These are phyloP conservation scores for Thecocarcelia acutangulata DNA, from an alignment of 2,888 invertebrate genomes.

Conservation along the genomic window DNA sequence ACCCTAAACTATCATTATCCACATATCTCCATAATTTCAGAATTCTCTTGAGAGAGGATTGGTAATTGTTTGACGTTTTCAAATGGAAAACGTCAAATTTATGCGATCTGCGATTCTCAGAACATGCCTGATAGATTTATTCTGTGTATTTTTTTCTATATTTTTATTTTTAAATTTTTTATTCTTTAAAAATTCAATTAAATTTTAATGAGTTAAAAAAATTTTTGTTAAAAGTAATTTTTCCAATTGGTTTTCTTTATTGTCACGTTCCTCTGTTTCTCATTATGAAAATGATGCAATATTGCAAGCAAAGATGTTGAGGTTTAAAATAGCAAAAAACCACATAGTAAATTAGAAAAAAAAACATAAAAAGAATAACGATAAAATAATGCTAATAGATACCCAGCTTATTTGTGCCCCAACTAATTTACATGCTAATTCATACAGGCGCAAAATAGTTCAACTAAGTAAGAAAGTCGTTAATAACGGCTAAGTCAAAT, in stretches of 20 bases:
- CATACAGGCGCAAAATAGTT: slow-evolving; percentile 10
- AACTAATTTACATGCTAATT: slow-evolving; percentile 10
- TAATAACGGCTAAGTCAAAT: slow-evolving; percentile 10
- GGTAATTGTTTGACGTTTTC: no score
- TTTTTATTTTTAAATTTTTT: slow-evolving; percentile 14
- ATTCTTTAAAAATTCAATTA: slow-evolving; percentile 48
- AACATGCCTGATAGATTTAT: neutral
- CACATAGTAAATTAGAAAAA: slow-evolving; percentile 14
- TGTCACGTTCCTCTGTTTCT: slow-evolving; percentile 10
- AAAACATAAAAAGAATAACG: slow-evolving; percentile 16
- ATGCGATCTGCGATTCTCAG: no score
- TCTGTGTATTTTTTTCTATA: neutral
- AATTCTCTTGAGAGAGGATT: no score
- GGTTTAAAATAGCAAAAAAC: neutral
- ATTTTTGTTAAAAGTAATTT: slow-evolving; percentile 36
- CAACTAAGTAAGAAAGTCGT: neutral
- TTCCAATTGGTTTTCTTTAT: slow-evolving; percentile 28
- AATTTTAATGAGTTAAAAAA: slow-evolving; percentile 49
- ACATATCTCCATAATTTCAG: no score
- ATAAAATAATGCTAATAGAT: slow-evolving; percentile 3
- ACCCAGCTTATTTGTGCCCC: slow-evolving; percentile 22
- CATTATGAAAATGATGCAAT: slow-evolving; percentile 49
- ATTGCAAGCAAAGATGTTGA: slow-evolving; percentile 4
- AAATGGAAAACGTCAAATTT: no score
- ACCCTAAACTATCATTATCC: no score